Conservation (phyloP, 2,888 invertebrate genomes). For the Hololepta plana region DNA sequence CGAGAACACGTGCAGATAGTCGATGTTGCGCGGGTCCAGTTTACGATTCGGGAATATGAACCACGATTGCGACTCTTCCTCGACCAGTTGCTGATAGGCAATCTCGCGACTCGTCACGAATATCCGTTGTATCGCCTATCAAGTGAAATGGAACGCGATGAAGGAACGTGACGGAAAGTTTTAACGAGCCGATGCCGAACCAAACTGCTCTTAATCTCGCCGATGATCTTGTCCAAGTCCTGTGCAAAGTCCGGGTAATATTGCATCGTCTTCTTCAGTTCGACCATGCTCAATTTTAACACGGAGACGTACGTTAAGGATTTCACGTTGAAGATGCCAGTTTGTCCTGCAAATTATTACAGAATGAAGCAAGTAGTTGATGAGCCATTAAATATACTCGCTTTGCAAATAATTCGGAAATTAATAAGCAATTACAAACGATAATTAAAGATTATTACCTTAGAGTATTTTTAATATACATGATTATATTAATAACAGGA, state of each 20-base stretch:
- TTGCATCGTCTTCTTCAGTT: slow-evolving; percentile 9
- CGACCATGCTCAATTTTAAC: slow-evolving; percentile 8
- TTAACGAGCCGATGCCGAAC: no score
- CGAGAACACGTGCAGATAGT: slow-evolving; percentile 10
- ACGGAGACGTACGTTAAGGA: slow-evolving; percentile 10
- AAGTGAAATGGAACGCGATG: no score
- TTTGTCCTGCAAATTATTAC: slow-evolving; percentile 8
- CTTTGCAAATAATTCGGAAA: no score
- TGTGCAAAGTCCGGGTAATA: slow-evolving; percentile 5
- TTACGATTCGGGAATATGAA: slow-evolving; percentile 11
- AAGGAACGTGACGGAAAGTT: no score
- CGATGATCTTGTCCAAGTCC: slow-evolving; percentile 5
- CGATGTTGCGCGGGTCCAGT: slow-evolving; percentile 9
- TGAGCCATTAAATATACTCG: not conserved
- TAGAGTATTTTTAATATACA: no score
- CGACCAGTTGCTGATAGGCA: slow-evolving; percentile 5
- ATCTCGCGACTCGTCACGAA: no score
- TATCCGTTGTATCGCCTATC: no score
- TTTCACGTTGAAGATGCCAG: slow-evolving; percentile 10
- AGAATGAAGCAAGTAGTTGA: no score
- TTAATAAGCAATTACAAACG: no score
- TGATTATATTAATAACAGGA: no score
- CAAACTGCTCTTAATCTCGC: slow-evolving; percentile 8
- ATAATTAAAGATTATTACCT: no score
- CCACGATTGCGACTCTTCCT: slow-evolving; percentile 10